Conservation (phyloP, 2,797 vertebrate species). For the Pangasius macronema region DNA sequence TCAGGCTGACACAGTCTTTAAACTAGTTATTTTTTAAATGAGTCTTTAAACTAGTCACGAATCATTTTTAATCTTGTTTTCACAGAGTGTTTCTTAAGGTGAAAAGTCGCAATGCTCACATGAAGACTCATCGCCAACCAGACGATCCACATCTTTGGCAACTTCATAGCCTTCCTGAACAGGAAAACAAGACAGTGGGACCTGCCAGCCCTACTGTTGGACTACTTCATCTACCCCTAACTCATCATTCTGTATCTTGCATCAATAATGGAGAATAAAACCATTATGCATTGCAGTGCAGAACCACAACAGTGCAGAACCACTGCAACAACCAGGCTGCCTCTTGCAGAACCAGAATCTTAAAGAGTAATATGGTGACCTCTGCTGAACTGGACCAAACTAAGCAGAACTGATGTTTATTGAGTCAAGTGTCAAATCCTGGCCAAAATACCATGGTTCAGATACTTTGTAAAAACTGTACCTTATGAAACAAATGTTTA, state of each 20-base stretch:
- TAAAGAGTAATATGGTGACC: conserved; percentile 18
- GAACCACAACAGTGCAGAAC: conserved; percentile 24
- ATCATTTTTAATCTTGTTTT: conserved; percentile 4
- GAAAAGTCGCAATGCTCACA: conserved; percentile 88
- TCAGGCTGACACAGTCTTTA: neutral
- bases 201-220: conserved; percentile 32
- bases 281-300: conserved; percentile 15
- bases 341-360: conserved; percentile 15
- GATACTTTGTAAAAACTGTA: neutral
- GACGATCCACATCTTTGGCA: conserved; percentile 62
- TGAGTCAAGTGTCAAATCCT: neutral
- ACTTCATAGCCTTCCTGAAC: conserved; percentile 37
- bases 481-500: neutral
- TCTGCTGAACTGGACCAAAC: neutral
- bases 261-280: conserved; percentile 24
- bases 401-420: neutral
- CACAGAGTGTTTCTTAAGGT: conserved; percentile 85
- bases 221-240: conserved; percentile 34
- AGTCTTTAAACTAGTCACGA: neutral
- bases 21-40: neutral
- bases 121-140: conserved; percentile 86
- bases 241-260: conserved; percentile 28
- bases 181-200: conserved; percentile 34
- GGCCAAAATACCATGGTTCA: neutral
- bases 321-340: conserved; percentile 16